These are phyloP conservation scores for Karalla daura DNA, from an alignment of 2,797 vertebrate species.

Conservation along the genomic window DNA sequence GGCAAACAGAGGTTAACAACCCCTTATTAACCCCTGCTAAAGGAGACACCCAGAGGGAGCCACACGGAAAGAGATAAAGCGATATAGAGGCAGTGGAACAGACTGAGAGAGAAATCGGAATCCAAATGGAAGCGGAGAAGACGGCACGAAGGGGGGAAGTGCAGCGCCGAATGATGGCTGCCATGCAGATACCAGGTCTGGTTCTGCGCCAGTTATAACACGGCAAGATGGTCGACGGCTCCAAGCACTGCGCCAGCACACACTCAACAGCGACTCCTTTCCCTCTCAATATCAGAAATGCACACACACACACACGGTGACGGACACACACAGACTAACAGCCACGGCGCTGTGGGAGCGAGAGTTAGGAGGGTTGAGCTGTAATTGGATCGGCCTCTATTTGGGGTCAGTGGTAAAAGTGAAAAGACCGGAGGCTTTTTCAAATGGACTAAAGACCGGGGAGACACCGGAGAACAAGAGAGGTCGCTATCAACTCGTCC, in stretches of 20 bases:
- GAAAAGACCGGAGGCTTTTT: conserved; percentile 67
- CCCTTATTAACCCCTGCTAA: conserved; percentile 70
- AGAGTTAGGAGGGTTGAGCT: conserved; percentile 55
- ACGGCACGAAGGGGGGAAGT: conserved; percentile 8
- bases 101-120: conserved; percentile 4
- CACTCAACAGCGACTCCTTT: conserved; percentile 44
- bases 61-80: conserved; percentile 2
- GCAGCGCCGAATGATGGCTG: conserved; percentile 12
- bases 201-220: conserved; percentile 34
- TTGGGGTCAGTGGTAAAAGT: conserved; percentile 72
- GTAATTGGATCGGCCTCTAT: conserved; percentile 73
- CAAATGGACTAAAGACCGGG: conserved; percentile 57
- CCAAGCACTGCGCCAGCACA: conserved; percentile 38
- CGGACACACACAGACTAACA: conserved; percentile 19
- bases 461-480: conserved; percentile 50
- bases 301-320: conserved; percentile 26
- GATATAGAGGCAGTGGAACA: conserved; percentile 25
- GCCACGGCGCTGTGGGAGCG: conserved; percentile 43
- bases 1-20: conserved; percentile 72
- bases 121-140: not conserved
- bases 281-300: conserved; percentile 17
- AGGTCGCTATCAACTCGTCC: conserved; percentile 53
- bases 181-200: conserved; percentile 31
- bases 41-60: conserved; percentile 56
- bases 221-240: conserved; percentile 48